phyloP scores from a whole-genome alignment of 2,888 invertebrate genomes.

The Volucella zonaria region DNA sequence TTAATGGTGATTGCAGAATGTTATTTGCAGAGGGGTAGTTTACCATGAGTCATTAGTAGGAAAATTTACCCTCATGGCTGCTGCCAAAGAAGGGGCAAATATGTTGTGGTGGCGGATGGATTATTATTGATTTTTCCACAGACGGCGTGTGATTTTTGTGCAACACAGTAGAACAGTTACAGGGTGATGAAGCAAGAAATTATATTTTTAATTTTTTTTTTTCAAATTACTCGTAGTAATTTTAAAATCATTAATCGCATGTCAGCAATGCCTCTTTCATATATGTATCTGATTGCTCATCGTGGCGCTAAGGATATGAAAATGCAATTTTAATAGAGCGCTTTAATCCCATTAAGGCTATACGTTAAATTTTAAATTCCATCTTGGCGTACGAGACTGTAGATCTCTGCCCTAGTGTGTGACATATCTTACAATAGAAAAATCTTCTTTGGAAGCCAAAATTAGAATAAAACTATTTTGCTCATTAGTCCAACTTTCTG shows the following conservation, averaged over 20 bases:
- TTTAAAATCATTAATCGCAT: neutral
- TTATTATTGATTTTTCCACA: slow-evolving; percentile 33
- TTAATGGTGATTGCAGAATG: slow-evolving; percentile 56
- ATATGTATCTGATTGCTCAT: too few relatives aligned
- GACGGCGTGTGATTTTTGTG: neutral
- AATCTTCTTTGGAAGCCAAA: too few relatives aligned
- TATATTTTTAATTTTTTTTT: neutral
- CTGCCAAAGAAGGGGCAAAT: slow-evolving; percentile 11
- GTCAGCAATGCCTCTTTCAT: too few relatives aligned
- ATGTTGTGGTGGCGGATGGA: neutral
- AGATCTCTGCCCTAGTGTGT: too few relatives aligned
- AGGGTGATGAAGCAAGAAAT: slow-evolving; percentile 1
- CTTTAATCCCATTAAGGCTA: too few relatives aligned
- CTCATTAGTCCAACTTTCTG: too few relatives aligned
- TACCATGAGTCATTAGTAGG: neutral
- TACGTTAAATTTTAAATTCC: too few relatives aligned
- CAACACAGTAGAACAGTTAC: neutral
- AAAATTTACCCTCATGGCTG: neutral
- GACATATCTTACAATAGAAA: too few relatives aligned
- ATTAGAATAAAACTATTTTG: too few relatives aligned
- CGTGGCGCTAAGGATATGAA: too few relatives aligned
- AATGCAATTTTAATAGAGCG: too few relatives aligned
- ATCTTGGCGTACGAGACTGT: too few relatives aligned
- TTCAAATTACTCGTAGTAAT: neutral
- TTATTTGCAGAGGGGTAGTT: slow-evolving; percentile 42